Evolutionary conservation across 1,140 invertebrate species (phyloP).

Genomic region (Zaprionus ornatus): DNA sequence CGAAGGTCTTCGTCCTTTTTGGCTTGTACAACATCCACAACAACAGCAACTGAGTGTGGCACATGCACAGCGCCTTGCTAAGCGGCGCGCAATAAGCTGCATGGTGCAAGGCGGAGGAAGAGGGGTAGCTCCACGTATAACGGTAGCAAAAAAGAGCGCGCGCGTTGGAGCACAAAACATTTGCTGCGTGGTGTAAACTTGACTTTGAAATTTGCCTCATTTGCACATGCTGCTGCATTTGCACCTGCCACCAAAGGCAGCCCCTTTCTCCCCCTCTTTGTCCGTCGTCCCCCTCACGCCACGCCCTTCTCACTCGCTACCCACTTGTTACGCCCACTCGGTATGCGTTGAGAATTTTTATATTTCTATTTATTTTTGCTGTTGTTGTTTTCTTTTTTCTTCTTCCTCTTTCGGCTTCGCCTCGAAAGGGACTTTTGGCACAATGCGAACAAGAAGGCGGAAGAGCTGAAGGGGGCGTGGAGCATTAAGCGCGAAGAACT

Average conservation of each 20-base stretch:
- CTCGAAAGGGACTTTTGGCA: constrained; percentile 30
- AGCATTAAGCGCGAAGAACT: constrained; percentile 33
- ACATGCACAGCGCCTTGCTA: not conserved
- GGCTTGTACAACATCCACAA: not conserved
- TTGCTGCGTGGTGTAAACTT: constrained; percentile 80
- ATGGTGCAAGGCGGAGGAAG: not conserved
- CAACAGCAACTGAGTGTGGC: not conserved
- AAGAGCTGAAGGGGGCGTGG: not conserved
- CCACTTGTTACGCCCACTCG: not conserved
- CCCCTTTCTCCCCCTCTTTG: not conserved
- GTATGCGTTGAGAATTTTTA: constrained; percentile 21
- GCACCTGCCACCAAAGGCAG: constrained; percentile 36
- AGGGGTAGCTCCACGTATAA: not conserved
- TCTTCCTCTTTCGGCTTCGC: not conserved
- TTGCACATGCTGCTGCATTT: constrained; percentile 69
- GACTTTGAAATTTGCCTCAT: constrained; percentile 81
- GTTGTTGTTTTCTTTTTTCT: constrained; percentile 1
- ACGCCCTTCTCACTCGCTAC: not conserved
- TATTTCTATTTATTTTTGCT: constrained; percentile 5
- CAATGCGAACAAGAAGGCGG: constrained; percentile 30
- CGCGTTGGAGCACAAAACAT: constrained; percentile 68
- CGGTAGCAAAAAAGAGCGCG: not conserved
- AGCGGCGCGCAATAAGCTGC: not conserved
- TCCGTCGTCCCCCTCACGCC: too few species aligned
- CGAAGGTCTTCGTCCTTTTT: not conserved